Evolutionary conservation across 2,888 invertebrate species (phyloP), one percentile per base, ranked within the genome.

Genomic region (Brenthis daphne): DNA sequence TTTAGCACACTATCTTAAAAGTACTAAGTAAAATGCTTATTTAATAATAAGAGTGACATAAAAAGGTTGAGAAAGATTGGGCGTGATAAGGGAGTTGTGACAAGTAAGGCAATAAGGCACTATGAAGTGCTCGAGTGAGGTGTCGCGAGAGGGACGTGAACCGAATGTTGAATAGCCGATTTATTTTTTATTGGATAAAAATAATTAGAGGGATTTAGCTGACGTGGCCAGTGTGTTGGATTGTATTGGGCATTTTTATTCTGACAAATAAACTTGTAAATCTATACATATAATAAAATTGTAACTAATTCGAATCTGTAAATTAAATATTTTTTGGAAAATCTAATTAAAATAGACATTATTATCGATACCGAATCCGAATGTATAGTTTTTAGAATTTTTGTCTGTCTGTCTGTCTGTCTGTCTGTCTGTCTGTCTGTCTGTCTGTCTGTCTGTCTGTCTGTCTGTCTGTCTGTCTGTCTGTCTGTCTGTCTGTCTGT

Each of bases 101-200:
- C 80, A 81, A 83, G 82, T 78, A 78, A 78, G 77, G 78, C 80
- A 82, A 82, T 84, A 82, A 78, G 78, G 77, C 74, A 77, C 57
- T 69, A 69, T 71, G 73, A 71, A 71, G 73, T 72, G 72, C 67
- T 67, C 69, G 75, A 75, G 76, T 74, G 78, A 77, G 74, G 78
- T 76, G 76, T 75, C 72, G 77, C 73, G 63, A 53, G 55, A 71
- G 68, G 60, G 60, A 61, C 43, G 76, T 77, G 78, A 77, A 70
- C 67, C 54, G 71, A 71, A 69, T 71, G 64, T 56, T 51, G 54
- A 69, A 56, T 64, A 47, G 11, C 60, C 56, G 68, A 66, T 71
- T 69, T 71, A 54, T 68, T 71, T 70, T 71, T 71, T 71, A 69
- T 71, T 69, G 67, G 48, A 67, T 57, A 64, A 61, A 67, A 37